Evolutionary conservation across 53 echinoderm and acorn worm species (phyloP).

Genomic region (Echinometra lucunter): DNA sequence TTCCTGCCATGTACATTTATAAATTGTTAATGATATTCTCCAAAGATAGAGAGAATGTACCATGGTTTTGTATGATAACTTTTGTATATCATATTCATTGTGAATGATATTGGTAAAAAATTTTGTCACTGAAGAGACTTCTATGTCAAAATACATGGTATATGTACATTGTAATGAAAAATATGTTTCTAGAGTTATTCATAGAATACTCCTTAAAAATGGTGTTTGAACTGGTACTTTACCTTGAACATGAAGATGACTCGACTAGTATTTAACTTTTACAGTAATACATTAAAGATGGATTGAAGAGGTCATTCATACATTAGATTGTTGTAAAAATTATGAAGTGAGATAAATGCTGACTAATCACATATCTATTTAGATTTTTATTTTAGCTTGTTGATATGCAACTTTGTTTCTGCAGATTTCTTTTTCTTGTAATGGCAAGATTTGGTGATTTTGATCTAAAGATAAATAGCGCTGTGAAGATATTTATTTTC

Average conservation of each 20-base stretch:
- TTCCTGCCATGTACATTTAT: neutral
- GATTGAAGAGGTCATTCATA: too few species aligned
- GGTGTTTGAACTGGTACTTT: neutral
- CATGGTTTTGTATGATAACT: neutral
- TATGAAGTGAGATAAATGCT: neutral
- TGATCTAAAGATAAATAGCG: neutral
- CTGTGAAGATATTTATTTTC: slow-evolving; percentile 54
- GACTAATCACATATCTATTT: neutral
- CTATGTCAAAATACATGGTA: neutral
- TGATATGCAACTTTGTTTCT: neutral
- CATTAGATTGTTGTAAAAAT: neutral
- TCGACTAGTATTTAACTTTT: neutral
- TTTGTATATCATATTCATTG: neutral
- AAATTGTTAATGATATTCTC: neutral
- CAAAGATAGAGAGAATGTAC: neutral
- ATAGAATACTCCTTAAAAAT: neutral
- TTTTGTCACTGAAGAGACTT: neutral
- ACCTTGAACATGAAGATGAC: neutral
- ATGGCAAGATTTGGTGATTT: neutral
- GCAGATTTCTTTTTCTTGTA: neutral
- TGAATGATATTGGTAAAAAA: neutral
- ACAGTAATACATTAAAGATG: neutral
- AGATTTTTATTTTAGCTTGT: neutral
- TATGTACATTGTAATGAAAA: neutral
- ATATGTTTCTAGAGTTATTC: neutral